Base-by-base conservation (phyloP, 2,113 vertebrate genomes). In the Nibea coibor region DNA sequence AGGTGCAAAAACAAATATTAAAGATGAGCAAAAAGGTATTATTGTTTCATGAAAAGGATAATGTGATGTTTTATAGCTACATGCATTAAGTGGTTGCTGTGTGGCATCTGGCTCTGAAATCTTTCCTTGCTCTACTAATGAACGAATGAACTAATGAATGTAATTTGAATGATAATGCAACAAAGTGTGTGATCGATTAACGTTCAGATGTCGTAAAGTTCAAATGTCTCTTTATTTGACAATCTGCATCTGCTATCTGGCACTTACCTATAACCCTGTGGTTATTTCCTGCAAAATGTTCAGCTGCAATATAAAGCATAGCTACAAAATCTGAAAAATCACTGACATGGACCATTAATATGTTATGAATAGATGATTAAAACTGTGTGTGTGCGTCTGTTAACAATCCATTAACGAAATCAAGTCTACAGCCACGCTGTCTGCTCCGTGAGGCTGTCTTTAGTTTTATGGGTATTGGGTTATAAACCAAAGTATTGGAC, bases 271-370 rank as follows among this genome's bases (percentile, higher is more conserved):
- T 42, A 24, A 53, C 4, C 47, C 31, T 61, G 35, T 43, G 45
- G 19, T 43, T 39, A 19, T 47, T 5, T 17, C 15, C 17, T 54
- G n/a, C n/a, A 24, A 26, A 69, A 59, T 58, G 17, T 6, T 28
- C 16, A 43, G 2, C 42, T 17, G 42, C 28, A 11, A 62, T n/a
- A 26, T 31, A 24, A 66, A 47, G 14, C 39, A 12, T 10, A 59
- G 50, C 53, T 26, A 53, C 53, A 59, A 47, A 54, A 78, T 64
- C 26, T 19, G 57, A 64, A 77, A 76, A 54, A 58, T 75, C 53
- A 57, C 64, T 1, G 53, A 43, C 26, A 51, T 10, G 17, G 53
- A 43, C n/a, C 28, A 43, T 68, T 42, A 67, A 50, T 8, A 22
- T 54, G 19, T 53, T 10, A 62, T 15, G 6, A 43, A 47, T 10